Evolutionary conservation across 2,888 invertebrate species (phyloP).

Genomic region (Pterobdella sp.): DNA sequence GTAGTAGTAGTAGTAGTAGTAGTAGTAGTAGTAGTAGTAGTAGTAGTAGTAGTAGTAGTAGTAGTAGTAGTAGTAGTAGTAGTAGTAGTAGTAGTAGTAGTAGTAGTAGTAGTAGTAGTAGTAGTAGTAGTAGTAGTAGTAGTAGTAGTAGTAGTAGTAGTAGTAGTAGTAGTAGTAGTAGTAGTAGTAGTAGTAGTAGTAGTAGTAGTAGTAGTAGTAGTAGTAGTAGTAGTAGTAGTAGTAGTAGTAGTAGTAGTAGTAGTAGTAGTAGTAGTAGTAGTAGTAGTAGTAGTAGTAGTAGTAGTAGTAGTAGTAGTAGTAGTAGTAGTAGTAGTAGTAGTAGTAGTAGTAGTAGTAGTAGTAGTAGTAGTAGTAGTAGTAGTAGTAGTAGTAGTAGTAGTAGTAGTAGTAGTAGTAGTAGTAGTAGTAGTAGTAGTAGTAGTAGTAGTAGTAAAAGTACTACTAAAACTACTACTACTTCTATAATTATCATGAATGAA

Average conservation of each 20-base stretch:
- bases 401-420: not conserved
- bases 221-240: constrained; percentile 17
- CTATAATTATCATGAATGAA: too few species aligned
- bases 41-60: too few species aligned
- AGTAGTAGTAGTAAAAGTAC: not conserved
- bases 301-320: constrained; percentile 34
- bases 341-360: not conserved
- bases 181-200: not conserved
- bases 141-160: constrained; percentile 3
- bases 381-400: not conserved
- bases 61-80: not conserved
- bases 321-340: constrained; percentile 33
- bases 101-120: not conserved
- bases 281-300: constrained; percentile 34
- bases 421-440: not conserved
- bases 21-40: too few species aligned
- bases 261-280: constrained; percentile 35
- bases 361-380: constrained; percentile 22
- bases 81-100: not conserved
- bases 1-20: too few species aligned
- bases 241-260: constrained; percentile 34
- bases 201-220: constrained; percentile 3
- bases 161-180: constrained; percentile 2
- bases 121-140: constrained; percentile 3
- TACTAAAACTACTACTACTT: too few species aligned